Conservation (phyloP, 2,888 invertebrate species). For the Morpho helenor region DNA sequence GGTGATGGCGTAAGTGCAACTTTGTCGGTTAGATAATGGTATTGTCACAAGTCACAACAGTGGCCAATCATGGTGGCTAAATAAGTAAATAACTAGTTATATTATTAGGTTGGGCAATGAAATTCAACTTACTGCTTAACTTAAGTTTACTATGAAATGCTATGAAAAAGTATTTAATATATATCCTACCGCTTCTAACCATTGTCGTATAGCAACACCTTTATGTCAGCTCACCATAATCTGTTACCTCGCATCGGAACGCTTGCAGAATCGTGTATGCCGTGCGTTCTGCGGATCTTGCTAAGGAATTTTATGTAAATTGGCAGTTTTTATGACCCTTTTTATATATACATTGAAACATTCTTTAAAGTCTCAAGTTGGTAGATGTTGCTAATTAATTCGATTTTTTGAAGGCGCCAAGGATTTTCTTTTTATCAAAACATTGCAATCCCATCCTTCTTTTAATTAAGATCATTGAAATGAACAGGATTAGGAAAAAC, state of each 20-base stretch:
- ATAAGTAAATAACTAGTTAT: too few species aligned
- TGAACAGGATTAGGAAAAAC: conserved; percentile 1
- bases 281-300: conserved; percentile 32
- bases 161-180: too few species aligned
- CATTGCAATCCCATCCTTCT: conserved; percentile 3
- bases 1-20: too few species aligned
- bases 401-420: conserved; percentile 17
- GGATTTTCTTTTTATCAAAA: not conserved
- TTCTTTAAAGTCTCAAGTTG: conserved; percentile 24
- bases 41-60: too few species aligned
- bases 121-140: too few species aligned
- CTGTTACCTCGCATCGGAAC: conserved; percentile 38
- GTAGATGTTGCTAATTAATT: conserved; percentile 27
- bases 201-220: conserved; percentile 1
- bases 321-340: conserved; percentile 38
- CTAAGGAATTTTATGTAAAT: conserved; percentile 67
- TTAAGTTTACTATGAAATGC: too few species aligned
- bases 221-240: conserved; percentile 31
- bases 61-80: too few species aligned
- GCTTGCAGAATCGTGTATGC: conserved; percentile 24
- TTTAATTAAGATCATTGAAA: conserved; percentile 9
- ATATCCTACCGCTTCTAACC: too few species aligned
- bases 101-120: too few species aligned
- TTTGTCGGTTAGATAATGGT: too few species aligned
- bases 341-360: conserved; percentile 40